These are phyloP conservation scores for Protodeltote pygarga DNA, from an alignment of 2,888 invertebrate species.

Conservation along the genomic window DNA sequence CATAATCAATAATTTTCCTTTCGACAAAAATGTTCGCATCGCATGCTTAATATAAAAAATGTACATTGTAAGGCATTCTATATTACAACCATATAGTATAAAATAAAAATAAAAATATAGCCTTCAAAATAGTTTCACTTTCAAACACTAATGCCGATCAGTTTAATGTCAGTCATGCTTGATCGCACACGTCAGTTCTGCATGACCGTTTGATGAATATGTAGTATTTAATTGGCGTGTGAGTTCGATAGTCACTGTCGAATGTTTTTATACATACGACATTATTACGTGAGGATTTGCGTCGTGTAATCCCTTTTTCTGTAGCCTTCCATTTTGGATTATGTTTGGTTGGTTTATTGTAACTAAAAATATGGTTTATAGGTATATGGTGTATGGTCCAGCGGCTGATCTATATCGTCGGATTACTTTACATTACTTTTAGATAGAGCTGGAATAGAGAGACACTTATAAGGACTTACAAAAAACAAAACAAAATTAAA, in stretches of 20 bases:
- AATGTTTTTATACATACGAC: constrained; percentile 3
- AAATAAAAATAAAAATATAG: too few relatives aligned
- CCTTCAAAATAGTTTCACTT: constrained; percentile 50
- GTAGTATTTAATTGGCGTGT: constrained; percentile 15
- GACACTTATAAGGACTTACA: too few relatives aligned
- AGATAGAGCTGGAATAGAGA: too few relatives aligned
- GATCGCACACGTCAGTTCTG: constrained; percentile 33
- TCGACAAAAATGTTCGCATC: too few relatives aligned
- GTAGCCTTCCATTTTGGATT: not conserved
- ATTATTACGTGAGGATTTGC: not conserved
- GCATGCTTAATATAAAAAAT: too few relatives aligned
- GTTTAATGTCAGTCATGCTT: constrained; percentile 27
- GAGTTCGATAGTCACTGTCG: constrained; percentile 5
- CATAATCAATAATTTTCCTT: too few relatives aligned
- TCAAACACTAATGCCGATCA: constrained; percentile 38
- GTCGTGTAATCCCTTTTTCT: not conserved
- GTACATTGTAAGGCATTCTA: constrained; percentile 45
- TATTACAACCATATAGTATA: constrained; percentile 49
- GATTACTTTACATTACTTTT: too few relatives aligned
- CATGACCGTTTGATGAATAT: constrained; percentile 30
- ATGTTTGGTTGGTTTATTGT: too few relatives aligned
- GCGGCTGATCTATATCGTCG: too few relatives aligned
- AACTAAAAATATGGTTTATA: too few relatives aligned
- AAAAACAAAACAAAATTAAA: too few relatives aligned
- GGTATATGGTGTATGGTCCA: too few relatives aligned